These are phyloP conservation scores for Diadumene lineata DNA, from an alignment of 92 coral and sea anemone genomes.

Conservation along the genomic window DNA sequence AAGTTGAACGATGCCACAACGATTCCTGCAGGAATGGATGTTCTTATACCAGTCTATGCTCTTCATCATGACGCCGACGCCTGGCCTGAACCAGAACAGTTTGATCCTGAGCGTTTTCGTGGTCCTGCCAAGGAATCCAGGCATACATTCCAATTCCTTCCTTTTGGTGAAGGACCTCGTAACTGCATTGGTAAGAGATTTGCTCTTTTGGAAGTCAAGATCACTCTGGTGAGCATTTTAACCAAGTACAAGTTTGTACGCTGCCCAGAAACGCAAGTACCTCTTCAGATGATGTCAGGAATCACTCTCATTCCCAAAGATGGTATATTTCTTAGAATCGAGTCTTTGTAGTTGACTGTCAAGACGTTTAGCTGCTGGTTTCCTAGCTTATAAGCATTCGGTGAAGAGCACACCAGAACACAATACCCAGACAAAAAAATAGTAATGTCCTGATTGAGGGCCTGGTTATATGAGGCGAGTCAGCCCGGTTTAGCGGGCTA, in stretches of 20 bases:
- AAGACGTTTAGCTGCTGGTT: constrained; percentile 39
- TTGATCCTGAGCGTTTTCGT: constrained; percentile 77
- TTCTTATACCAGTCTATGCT: constrained; percentile 52
- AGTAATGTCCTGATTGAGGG: no score
- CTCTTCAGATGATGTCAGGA: constrained; percentile 35
- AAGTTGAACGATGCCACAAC: constrained; percentile 34
- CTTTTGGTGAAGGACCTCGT: constrained; percentile 69
- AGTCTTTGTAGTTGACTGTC: constrained; percentile 41
- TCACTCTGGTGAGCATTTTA: constrained; percentile 54
- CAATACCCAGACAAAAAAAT: no score
- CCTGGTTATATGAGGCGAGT: no score
- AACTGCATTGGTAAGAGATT: constrained; percentile 65
- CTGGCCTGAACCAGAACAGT: constrained; percentile 68
- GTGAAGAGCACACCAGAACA: no score
- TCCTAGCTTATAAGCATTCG: no score
- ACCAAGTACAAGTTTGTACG: constrained; percentile 56
- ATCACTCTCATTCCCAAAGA: constrained; percentile 42
- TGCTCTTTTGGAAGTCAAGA: constrained; percentile 51
- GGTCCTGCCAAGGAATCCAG: constrained; percentile 57
- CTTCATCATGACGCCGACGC: constrained; percentile 68
- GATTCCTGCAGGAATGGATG: constrained; percentile 59
- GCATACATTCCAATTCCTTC: constrained; percentile 64
- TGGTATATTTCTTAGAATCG: constrained; percentile 44
- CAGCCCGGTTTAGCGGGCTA: no score
- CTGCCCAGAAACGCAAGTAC: constrained; percentile 60